phyloP scores from a whole-genome alignment of 2,888 invertebrate genomes.

The Eupelmus urozonus region DNA sequence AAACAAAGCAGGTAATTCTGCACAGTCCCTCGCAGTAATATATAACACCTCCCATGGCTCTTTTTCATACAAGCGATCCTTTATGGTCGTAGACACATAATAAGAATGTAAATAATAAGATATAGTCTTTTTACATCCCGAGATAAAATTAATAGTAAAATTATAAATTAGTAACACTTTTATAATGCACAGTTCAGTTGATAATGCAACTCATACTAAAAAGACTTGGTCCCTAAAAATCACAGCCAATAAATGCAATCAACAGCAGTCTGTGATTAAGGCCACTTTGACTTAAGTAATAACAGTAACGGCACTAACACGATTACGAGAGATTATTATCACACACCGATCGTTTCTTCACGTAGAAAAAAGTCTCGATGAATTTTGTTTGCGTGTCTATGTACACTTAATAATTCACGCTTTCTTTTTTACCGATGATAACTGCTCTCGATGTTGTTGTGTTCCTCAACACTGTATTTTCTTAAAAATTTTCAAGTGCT shows the following conservation, averaged over 20 bases:
- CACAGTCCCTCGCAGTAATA: neutral
- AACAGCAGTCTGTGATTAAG: slow-evolving; percentile 69
- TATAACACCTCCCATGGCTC: slow-evolving; percentile 3
- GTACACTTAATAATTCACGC: neutral
- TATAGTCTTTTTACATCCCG: slow-evolving; percentile 6
- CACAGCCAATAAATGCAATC: slow-evolving; percentile 77
- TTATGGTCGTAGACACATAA: slow-evolving; percentile 23
- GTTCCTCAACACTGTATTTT: too few relatives aligned
- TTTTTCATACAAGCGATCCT: slow-evolving; percentile 13
- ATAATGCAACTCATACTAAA: slow-evolving; percentile 45
- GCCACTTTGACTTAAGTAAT: slow-evolving; percentile 63
- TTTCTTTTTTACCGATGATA: too few relatives aligned
- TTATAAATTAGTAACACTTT: slow-evolving; percentile 16
- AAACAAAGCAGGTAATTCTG: slow-evolving; percentile 21
- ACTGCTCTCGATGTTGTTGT: too few relatives aligned
- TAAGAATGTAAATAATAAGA: slow-evolving; percentile 15
- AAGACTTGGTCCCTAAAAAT: slow-evolving; percentile 75
- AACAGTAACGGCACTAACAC: slow-evolving; percentile 60
- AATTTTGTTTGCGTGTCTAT: neutral
- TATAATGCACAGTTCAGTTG: slow-evolving; percentile 4
- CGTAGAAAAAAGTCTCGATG: slow-evolving; percentile 6
- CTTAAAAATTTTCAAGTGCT: slow-evolving; percentile 60
- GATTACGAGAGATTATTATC: slow-evolving; percentile 46
- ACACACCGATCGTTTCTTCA: slow-evolving; percentile 11
- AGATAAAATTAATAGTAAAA: slow-evolving; percentile 21